phyloP scores from a whole-genome alignment of 2,113 vertebrate genomes.

The Strix aluco region DNA sequence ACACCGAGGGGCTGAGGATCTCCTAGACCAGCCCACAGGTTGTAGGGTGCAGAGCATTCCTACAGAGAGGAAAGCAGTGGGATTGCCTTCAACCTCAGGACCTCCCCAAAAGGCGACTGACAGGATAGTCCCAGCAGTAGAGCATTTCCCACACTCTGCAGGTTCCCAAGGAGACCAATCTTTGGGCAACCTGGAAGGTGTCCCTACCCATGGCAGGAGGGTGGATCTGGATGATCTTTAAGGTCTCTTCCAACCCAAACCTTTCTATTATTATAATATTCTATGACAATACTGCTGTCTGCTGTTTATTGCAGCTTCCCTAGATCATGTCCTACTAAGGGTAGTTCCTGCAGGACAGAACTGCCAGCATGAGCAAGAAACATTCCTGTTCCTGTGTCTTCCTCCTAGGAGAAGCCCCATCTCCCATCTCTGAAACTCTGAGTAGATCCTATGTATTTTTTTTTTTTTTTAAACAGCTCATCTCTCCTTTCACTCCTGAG shows the following conservation, averaged over 20 bases:
- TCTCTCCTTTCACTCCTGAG: not conserved
- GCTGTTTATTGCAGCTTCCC: not conserved
- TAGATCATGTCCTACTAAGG: not conserved
- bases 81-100: not conserved
- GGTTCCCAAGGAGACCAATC: not conserved
- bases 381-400: not conserved
- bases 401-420: not conserved
- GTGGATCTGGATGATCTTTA: not conserved
- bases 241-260: not conserved
- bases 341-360: not conserved
- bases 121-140: not conserved
- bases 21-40: not conserved
- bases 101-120: not conserved
- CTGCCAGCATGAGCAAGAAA: not conserved
- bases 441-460: not conserved
- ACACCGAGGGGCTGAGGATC: not conserved
- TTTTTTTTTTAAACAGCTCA: not conserved
- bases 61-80: not conserved
- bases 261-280: not conserved
- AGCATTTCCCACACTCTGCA: not conserved
- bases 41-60: not conserved
- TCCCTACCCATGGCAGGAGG: not conserved
- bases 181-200: not conserved
- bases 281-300: not conserved
- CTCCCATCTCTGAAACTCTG: not conserved